These are phyloP conservation scores for Aculops lycopersici DNA, from an alignment of 1,140 invertebrate genomes.

Conservation along the genomic window DNA sequence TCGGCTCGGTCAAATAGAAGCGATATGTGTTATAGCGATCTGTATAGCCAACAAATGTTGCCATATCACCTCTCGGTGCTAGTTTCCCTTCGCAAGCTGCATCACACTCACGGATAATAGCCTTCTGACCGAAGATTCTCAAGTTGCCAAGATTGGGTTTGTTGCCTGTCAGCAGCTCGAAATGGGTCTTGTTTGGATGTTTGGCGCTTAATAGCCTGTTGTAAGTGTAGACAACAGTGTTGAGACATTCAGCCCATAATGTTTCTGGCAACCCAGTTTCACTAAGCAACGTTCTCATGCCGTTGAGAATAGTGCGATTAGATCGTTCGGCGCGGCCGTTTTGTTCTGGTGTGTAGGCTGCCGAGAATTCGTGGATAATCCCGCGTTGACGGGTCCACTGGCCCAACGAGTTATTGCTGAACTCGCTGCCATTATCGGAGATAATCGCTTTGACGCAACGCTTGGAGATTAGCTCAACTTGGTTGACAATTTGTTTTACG, in stretches of 20 bases:
- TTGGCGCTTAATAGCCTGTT: not conserved
- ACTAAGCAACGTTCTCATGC: not conserved
- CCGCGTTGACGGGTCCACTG: constrained; percentile 1
- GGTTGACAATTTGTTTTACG: constrained; percentile 1
- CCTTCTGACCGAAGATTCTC: constrained; percentile 1
- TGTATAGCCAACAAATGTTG: not conserved
- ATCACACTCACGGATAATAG: not conserved
- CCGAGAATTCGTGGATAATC: constrained; percentile 6
- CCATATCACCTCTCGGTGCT: not conserved
- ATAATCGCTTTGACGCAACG: constrained; percentile 3
- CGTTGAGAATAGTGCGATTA: constrained; percentile 3
- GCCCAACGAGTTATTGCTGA: constrained; percentile 2
- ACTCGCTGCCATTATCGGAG: constrained; percentile 7
- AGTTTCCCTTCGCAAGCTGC: not conserved
- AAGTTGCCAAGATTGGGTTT: not conserved
- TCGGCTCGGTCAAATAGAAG: not conserved
- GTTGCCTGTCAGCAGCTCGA: not conserved
- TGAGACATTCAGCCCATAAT: not conserved
- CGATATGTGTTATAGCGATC: not conserved
- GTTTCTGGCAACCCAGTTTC: not conserved
- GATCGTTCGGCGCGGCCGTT: constrained; percentile 4
- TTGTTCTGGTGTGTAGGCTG: constrained; percentile 6
- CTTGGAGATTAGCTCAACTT: not conserved
- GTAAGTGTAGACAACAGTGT: not conserved
- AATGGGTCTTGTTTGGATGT: not conserved